Conservation (phyloP, 2,888 invertebrate genomes). For the Drosophila acutilabella region DNA sequence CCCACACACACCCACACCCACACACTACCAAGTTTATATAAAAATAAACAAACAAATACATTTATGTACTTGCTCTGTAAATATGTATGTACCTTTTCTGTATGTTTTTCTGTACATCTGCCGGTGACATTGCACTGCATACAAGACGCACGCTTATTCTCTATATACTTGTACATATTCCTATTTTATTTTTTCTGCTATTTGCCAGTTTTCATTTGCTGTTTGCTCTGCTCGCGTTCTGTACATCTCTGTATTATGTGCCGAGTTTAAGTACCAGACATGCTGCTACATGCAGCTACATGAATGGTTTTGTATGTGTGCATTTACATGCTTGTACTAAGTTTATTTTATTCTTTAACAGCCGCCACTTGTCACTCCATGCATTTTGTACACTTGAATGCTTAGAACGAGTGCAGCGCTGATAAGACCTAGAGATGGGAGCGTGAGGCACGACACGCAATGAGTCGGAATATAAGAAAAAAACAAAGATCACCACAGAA, state of each 20-base stretch:
- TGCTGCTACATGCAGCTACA: not conserved
- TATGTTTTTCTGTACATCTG: constrained; percentile 11
- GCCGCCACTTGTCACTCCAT: constrained; percentile 27
- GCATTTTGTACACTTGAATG: constrained; percentile 23
- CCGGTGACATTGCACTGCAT: constrained; percentile 65
- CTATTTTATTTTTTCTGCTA: constrained; percentile 25
- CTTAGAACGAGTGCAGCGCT: constrained; percentile 2
- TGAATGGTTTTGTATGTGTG: constrained; percentile 14
- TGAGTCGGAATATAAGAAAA: no score
- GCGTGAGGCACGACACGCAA: no score
- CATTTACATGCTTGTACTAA: constrained; percentile 31
- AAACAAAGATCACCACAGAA: no score
- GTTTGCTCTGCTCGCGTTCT: constrained; percentile 33
- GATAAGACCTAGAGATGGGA: not conserved
- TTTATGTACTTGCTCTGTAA: constrained; percentile 8
- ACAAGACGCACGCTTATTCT: constrained; percentile 40
- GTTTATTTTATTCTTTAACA: constrained; percentile 28
- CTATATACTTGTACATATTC: no score
- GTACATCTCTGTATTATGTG: constrained; percentile 39
- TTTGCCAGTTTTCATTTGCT: constrained; percentile 56
- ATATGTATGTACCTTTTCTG: constrained; percentile 24
- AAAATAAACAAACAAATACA: constrained; percentile 25
- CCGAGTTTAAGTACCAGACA: constrained; percentile 20
- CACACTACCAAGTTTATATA: constrained; percentile 19
- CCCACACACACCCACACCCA: constrained; percentile 30